Base-by-base conservation (phyloP, 2,888 invertebrate genomes). In the Graphium colonna region DNA sequence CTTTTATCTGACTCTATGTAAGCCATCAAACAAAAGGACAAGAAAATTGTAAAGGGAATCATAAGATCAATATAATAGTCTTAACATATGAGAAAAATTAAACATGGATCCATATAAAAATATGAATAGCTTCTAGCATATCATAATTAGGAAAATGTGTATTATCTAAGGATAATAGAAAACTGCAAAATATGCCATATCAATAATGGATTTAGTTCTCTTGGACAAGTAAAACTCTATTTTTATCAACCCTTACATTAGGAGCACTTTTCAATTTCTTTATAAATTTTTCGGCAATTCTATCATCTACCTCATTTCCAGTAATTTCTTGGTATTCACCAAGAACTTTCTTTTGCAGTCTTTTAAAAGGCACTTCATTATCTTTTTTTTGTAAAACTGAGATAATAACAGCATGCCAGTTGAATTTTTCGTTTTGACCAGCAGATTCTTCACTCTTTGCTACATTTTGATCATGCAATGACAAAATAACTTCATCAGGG, bases 281-380 rank as follows among this genome's bases (percentile, higher is more conserved):
- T 33, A 92, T 91, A 69, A 95, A 94, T 70, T 94, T 94, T 61
- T 93, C 92, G 46, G 91, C 82, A 64, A 93, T 91, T 69, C 94
- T 93, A 59, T 92, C 93, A 55, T 91, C 83, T 3, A 91, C 79
- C 47, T 91, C 91, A 41, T 77, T 67, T 0, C 89, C 82, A 15
- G 91, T 90, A 18, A 82, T 79, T 64, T 88, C 86, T 31, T 84
- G 72, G 58, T 94, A 95, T 62, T 92, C 93, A 43, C 91, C 91
- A 1, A 94, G 70, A 5, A 96, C 93, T 81, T 95, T 96, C 72
- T 95, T 95, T 64, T 93, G 92, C 13, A 97, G 79, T 65, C 95
- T 94, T 68, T 94, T 94, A 52, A 94, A 73, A 0, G 93, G 90
- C 40, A 96, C 85, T 66, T 94, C 93, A 60, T 93, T 92, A 3